phyloP scores from a whole-genome alignment of 2,888 invertebrate genomes.

The Pristionchus entomophagus region DNA sequence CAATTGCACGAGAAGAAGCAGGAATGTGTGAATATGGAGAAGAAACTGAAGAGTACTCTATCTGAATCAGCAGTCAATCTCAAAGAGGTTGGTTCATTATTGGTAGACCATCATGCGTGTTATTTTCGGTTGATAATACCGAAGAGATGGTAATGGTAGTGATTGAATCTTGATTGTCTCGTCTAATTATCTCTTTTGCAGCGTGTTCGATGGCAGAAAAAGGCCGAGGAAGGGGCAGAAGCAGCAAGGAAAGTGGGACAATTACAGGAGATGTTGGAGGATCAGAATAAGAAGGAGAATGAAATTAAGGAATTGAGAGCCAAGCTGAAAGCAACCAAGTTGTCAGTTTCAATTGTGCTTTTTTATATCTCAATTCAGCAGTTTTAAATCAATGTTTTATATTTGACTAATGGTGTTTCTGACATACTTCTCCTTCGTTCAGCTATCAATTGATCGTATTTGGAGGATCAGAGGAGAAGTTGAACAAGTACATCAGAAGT shows the following conservation, averaged over 20 bases:
- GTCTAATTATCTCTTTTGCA: neutral
- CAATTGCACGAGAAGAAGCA: conserved; percentile 31
- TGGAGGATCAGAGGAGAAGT: conserved; percentile 25
- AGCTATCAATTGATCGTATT: neutral
- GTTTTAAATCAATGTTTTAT: too few relatives aligned
- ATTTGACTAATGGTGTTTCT: too few relatives aligned
- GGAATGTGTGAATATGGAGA: neutral
- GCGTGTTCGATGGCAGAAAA: neutral
- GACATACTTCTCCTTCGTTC: neutral
- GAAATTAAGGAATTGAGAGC: neutral
- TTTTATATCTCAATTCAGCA: too few relatives aligned
- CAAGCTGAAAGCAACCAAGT: conserved; percentile 36
- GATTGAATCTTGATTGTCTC: too few relatives aligned
- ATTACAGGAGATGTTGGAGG: conserved; percentile 10
- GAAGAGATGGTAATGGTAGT: too few relatives aligned
- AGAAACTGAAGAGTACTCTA: neutral
- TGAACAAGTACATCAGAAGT: neutral
- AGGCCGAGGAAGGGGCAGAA: neutral
- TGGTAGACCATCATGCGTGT: too few relatives aligned
- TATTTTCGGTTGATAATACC: too few relatives aligned
- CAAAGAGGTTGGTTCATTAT: neutral
- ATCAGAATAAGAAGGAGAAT: conserved; percentile 21
- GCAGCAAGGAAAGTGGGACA: neutral
- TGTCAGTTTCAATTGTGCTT: conserved; percentile 29
- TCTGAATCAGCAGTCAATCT: neutral